Conservation (phyloP, 2,113 vertebrate species). For the Oncorhynchus kisutch region DNA sequence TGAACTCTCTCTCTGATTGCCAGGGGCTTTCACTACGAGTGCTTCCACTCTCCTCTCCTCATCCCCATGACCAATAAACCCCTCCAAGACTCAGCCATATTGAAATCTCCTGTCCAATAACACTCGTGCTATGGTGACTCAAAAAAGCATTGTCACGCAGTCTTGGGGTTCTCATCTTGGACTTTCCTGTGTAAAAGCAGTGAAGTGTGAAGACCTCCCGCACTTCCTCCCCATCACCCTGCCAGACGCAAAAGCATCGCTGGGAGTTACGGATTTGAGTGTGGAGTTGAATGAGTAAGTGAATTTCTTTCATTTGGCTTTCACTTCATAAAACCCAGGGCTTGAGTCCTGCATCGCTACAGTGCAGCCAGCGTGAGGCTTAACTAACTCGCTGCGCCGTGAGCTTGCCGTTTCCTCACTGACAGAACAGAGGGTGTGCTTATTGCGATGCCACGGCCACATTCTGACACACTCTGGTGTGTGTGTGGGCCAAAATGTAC, state of each 20-base stretch:
- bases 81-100: slow-evolving; percentile 26
- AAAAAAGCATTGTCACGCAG: slow-evolving; percentile 40
- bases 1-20: slow-evolving; percentile 58
- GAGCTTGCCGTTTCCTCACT: slow-evolving; percentile 34
- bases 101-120: slow-evolving; percentile 53
- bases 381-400: slow-evolving; percentile 31
- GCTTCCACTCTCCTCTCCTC: slow-evolving; percentile 13
- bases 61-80: slow-evolving; percentile 13
- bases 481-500: neutral
- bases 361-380: slow-evolving; percentile 35
- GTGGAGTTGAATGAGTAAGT: slow-evolving; percentile 56
- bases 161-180: slow-evolving; percentile 36
- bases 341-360: slow-evolving; percentile 39
- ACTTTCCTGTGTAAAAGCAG: slow-evolving; percentile 31
- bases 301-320: slow-evolving; percentile 57
- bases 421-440: slow-evolving; percentile 32
- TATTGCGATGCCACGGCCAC: slow-evolving; percentile 43
- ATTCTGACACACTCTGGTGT: slow-evolving; percentile 33
- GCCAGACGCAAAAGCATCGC: slow-evolving; percentile 48
- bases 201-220: slow-evolving; percentile 44
- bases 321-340: slow-evolving; percentile 43
- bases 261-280: slow-evolving; percentile 47
- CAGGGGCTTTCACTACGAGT: slow-evolving; percentile 42
- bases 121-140: slow-evolving; percentile 36
- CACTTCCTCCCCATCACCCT: slow-evolving; percentile 21